Evolutionary conservation across 2,888 invertebrate genomes (phyloP).

Genomic region (Acronicta alni): DNA sequence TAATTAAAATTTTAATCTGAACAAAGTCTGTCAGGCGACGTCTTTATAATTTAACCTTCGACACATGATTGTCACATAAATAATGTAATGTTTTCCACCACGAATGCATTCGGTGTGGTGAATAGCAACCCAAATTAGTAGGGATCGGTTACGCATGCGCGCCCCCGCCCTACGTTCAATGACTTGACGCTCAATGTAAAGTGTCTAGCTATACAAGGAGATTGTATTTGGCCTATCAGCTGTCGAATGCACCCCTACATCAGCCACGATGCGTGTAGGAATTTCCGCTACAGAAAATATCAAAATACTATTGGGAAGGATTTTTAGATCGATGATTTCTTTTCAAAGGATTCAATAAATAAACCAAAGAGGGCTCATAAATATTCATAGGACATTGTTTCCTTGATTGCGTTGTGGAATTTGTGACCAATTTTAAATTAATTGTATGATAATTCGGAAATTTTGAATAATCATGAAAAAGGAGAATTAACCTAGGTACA

Average conservation of each 20-base stretch:
- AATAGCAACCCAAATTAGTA: constrained; percentile 65
- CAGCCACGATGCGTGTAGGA: constrained; percentile 33
- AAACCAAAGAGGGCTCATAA: constrained; percentile 2
- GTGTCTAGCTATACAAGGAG: constrained; percentile 52
- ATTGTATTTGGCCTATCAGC: constrained; percentile 57
- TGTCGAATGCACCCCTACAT: constrained; percentile 48
- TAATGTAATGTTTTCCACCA: constrained; percentile 49
- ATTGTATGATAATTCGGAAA: too few species aligned
- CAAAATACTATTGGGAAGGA: constrained; percentile 20
- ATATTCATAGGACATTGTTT: constrained; percentile 6
- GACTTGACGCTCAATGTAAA: constrained; percentile 70
- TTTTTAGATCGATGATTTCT: too few species aligned
- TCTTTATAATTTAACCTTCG: background rate
- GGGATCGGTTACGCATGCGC: constrained; percentile 74
- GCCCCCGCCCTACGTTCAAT: constrained; percentile 83
- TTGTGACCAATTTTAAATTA: too few species aligned
- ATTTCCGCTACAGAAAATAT: constrained; percentile 29
- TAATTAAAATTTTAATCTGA: background rate
- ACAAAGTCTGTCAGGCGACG: background rate
- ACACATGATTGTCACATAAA: constrained; percentile 5
- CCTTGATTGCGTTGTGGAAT: constrained; percentile 16
- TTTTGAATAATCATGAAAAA: too few species aligned
- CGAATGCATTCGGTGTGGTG: constrained; percentile 11
- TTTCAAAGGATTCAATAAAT: constrained; percentile 2
- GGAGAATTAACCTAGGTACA: too few species aligned